Evolutionary conservation across 2,797 vertebrate genomes (phyloP), one percentile per base, ranked within the genome.

Genomic region (Pygocentrus nattereri): DNA sequence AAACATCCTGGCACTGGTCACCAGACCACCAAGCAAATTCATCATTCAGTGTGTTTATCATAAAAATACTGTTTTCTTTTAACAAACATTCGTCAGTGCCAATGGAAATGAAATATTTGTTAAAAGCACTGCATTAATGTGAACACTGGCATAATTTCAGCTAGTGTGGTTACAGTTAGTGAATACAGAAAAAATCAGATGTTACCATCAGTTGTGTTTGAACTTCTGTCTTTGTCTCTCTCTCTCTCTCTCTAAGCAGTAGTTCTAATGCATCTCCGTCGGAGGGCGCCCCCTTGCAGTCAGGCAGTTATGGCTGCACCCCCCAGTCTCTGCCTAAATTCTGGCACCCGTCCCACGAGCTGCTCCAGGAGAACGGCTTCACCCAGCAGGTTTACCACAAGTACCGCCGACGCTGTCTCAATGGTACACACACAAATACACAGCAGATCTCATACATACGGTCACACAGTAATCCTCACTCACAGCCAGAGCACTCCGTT

Each of bases 311-410:
- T 0, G 93, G 96, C 71, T 97, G 95, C 83, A 96, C 95, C 50
- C 96, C 97, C 18, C 96, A 96, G 84, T 97, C 96, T 21, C 92
- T 98, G 82, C 97, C 98, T 64, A 98, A 97, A 74, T 97, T 97
- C 90, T 96, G 96, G 91, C 98, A 99, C 87, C 97, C 98, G 54
- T 98, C 98, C 83, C 97, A 98, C 2, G 96, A 97, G 88, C 91
- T 98, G 88, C 88, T 99, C 87, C 94, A 93, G 87, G 96, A 98
- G 89, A 98, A 97, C 79, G 97, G 98, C 91, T 99, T 98, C 87
- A 98, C 97, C 12, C 97, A 98, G 81, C 97, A 98, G 86, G 96
- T 96, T 16, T 99, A 99, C 90, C 96, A 98, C 92, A 99, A 97
- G 85, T 99, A 97, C 85, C 95, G 92, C 56, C 89, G 96, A 61